These are phyloP conservation scores for Busarellus nigricollis DNA, from an alignment of 2,797 vertebrate species.

Conservation along the genomic window DNA sequence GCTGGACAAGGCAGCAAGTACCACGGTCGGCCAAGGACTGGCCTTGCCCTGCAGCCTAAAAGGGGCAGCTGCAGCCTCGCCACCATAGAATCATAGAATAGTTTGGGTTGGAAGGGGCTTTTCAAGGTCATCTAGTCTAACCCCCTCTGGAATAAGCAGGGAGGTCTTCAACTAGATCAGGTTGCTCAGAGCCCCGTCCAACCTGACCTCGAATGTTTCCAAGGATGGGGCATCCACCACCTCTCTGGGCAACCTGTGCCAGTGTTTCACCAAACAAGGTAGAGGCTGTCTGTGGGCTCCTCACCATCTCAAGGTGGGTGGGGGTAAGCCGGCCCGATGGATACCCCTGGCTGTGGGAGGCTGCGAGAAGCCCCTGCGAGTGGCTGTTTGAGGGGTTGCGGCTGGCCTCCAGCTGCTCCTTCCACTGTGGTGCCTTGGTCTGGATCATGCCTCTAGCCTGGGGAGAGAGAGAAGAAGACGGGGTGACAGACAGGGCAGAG, in stretches of 20 bases:
- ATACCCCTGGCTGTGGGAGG: slow-evolving; percentile 53
- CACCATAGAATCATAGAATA: background rate
- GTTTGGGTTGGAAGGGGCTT: background rate
- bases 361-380: slow-evolving; percentile 37
- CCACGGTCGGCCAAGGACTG: fast-evolving
- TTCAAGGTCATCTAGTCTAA: background rate
- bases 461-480: background rate
- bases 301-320: slow-evolving; percentile 73
- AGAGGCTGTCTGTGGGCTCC: background rate
- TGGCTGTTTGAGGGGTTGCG: slow-evolving; percentile 64
- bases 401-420: slow-evolving; percentile 78
- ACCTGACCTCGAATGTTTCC: background rate
- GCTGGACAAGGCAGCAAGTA: background rate
- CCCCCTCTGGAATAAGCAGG: background rate
- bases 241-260: background rate
- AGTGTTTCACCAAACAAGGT: background rate
- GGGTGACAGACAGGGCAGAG: background rate
- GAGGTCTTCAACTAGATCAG: background rate
- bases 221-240: background rate
- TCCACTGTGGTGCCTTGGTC: slow-evolving; percentile 72
- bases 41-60: background rate
- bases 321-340: slow-evolving; percentile 63
- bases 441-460: slow-evolving; percentile 77
- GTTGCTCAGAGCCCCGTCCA: background rate
- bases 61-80: background rate